These are phyloP conservation scores for Helobdella robusta DNA, from an alignment of 2,888 invertebrate species.

Conservation along the genomic window DNA sequence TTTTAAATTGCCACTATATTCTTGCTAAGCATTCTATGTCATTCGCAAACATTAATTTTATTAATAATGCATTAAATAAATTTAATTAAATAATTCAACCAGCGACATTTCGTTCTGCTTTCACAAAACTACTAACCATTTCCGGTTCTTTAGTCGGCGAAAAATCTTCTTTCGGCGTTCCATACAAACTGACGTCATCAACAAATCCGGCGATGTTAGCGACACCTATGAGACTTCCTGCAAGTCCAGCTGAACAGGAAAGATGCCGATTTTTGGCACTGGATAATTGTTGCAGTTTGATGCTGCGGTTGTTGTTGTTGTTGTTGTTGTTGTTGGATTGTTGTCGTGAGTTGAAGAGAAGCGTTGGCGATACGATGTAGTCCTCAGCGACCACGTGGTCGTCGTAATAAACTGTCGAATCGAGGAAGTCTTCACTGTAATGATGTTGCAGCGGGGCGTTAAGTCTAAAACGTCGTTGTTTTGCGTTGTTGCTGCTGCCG, in stretches of 20 bases:
- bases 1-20: too few species aligned
- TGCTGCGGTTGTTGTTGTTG: slow-evolving; percentile 1
- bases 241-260: slow-evolving; percentile 1
- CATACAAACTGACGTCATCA: slow-evolving; percentile 25
- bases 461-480: background rate
- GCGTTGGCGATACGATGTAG: slow-evolving; percentile 3
- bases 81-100: too few species aligned
- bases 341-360: background rate
- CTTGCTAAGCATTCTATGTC: too few species aligned
- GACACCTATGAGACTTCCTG: background rate
- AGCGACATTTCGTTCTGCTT: too few species aligned
- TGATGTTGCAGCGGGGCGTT: slow-evolving; percentile 8
- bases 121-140: too few species aligned
- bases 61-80: too few species aligned
- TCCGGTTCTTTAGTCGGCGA: slow-evolving; percentile 14
- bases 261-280: background rate
- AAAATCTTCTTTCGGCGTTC: slow-evolving; percentile 25
- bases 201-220: slow-evolving; percentile 6
- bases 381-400: background rate
- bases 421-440: slow-evolving; percentile 14
- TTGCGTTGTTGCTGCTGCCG: background rate
- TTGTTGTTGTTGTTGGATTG: background rate
- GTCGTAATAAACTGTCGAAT: slow-evolving; percentile 1
- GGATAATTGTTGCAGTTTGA: too few species aligned
- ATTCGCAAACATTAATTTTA: too few species aligned